phyloP scores from a whole-genome alignment of 2,888 invertebrate genomes.

The Drosophila rellima region DNA sequence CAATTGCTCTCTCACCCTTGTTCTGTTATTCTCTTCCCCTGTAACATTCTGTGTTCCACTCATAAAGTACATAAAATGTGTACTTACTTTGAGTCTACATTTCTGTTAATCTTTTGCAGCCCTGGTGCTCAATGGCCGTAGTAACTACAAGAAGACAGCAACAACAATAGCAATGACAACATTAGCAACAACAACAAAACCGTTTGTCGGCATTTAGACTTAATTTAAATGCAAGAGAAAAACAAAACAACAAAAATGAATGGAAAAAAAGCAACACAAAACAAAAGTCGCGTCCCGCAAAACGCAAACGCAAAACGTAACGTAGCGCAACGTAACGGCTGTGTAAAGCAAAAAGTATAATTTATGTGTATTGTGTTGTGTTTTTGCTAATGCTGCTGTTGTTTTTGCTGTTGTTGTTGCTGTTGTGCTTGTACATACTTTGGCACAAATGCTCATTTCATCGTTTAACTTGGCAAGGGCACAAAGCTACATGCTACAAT shows the following conservation, averaged over 20 bases:
- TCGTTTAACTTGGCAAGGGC: constrained; percentile 79
- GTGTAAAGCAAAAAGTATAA: constrained; percentile 69
- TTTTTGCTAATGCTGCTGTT: constrained; percentile 19
- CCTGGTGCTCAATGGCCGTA: constrained; percentile 20
- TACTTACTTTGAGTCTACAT: constrained; percentile 21
- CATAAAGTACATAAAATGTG: constrained; percentile 12
- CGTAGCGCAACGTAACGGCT: constrained; percentile 77
- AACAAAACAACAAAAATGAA: constrained; percentile 25
- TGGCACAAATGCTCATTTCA: constrained; percentile 76
- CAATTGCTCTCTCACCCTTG: not conserved
- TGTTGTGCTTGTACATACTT: constrained; percentile 50
- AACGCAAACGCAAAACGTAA: constrained; percentile 64
- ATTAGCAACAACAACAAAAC: constrained; percentile 8
- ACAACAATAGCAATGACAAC: constrained; percentile 5
- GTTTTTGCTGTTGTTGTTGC: constrained; percentile 11
- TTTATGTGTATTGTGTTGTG: constrained; percentile 74
- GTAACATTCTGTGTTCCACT: not conserved
- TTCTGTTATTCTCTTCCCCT: not conserved
- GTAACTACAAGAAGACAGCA: constrained; percentile 19
- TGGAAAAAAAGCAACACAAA: constrained; percentile 29
- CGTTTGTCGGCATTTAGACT: constrained; percentile 76
- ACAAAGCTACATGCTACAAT: constrained; percentile 72
- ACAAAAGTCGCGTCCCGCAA: constrained; percentile 55
- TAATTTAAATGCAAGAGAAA: constrained; percentile 74
- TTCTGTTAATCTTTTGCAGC: constrained; percentile 29